These are phyloP conservation scores for Sebastes jordani DNA, from an alignment of 2,797 vertebrate species.

Conservation along the genomic window DNA sequence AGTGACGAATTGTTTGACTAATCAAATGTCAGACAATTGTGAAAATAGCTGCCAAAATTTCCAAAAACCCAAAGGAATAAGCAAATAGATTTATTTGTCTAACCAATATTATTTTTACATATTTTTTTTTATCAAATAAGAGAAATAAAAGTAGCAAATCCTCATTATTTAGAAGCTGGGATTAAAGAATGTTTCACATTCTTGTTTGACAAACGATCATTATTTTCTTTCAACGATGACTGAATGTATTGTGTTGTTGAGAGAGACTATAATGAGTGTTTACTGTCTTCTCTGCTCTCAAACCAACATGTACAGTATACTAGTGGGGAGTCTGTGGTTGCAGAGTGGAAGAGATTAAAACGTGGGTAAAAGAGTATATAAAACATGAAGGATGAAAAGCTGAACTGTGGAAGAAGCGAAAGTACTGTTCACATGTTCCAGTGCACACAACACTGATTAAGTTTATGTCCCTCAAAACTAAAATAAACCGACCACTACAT, in stretches of 20 bases:
- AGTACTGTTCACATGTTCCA: background rate
- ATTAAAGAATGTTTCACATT: background rate
- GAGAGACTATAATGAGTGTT: slow-evolving; percentile 15
- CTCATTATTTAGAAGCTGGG: background rate
- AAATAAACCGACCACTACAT: slow-evolving; percentile 40
- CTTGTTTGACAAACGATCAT: fast-evolving
- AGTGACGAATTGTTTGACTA: background rate
- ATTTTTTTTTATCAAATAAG: background rate
- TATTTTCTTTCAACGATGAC: background rate
- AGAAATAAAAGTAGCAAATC: background rate
- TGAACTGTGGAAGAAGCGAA: background rate
- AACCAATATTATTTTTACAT: background rate
- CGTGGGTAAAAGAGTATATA: background rate
- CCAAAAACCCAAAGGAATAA: background rate
- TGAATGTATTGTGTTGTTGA: background rate
- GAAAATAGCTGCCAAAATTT: background rate
- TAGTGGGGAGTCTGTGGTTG: background rate
- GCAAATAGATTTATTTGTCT: background rate
- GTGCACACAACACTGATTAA: slow-evolving; percentile 14
- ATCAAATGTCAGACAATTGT: background rate
- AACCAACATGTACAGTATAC: background rate
- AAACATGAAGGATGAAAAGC: background rate
- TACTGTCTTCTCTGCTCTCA: background rate
- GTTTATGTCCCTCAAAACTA: slow-evolving; percentile 30
- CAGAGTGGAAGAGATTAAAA: background rate